phyloP scores from a whole-genome alignment of 2,113 vertebrate species.

The Paradoxurus hermaphroditus region DNA sequence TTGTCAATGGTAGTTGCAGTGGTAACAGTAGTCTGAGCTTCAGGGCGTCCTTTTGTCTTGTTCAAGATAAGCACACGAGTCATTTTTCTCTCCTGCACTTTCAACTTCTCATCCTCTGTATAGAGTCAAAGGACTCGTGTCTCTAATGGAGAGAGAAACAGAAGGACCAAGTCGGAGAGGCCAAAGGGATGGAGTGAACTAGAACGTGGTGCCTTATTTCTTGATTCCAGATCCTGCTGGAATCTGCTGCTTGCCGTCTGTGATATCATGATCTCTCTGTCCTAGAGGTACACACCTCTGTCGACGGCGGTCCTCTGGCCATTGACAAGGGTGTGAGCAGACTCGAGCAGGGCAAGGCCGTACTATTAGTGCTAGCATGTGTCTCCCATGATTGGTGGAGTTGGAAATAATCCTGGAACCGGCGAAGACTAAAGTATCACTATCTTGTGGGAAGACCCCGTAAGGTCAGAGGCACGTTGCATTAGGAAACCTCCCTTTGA shows the following conservation, averaged over 20 bases:
- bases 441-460: not conserved
- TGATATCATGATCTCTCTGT: not conserved
- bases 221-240: not conserved
- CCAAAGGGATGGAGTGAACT: too few species aligned
- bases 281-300: not conserved
- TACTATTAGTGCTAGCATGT: fast-evolving
- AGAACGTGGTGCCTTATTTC: fast-evolving
- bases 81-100: not conserved
- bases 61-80: not conserved
- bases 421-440: not conserved
- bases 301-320: fast-evolving
- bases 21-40: too few species aligned
- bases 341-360: not conserved
- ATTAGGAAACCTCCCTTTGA: not conserved
- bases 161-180: not conserved
- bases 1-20: not conserved
- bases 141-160: not conserved
- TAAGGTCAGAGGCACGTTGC: not conserved
- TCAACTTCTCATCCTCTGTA: not conserved
- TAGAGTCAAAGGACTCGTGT: not conserved
- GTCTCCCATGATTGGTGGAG: not conserved
- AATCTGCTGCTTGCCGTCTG: fast-evolving
- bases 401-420: not conserved
- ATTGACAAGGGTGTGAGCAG: too few species aligned
- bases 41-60: too few species aligned